These are phyloP conservation scores for Arctocebus calabarensis DNA, from an alignment of 2,797 vertebrate genomes.

Conservation along the genomic window DNA sequence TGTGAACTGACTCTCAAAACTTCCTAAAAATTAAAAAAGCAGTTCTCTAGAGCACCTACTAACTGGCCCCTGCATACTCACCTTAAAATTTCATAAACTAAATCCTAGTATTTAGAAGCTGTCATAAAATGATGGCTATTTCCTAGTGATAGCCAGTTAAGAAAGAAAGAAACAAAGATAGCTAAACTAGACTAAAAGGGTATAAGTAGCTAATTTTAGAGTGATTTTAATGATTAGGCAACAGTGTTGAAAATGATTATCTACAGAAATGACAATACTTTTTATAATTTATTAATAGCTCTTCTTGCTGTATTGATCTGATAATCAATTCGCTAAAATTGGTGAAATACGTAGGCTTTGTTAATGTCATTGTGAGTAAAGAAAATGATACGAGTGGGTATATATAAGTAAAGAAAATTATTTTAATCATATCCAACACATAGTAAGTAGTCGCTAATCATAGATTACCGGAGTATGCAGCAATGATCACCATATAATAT, in stretches of 20 bases:
- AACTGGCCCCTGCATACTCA: background rate
- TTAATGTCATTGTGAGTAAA: background rate
- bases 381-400: background rate
- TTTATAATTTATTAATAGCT: background rate
- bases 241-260: background rate
- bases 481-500: background rate
- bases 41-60: background rate
- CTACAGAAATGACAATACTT: background rate
- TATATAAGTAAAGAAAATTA: background rate
- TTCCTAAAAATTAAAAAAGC: background rate
- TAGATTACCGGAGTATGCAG: background rate
- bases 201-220: background rate
- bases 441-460: background rate
- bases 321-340: background rate
- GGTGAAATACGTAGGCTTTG: background rate
- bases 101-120: background rate
- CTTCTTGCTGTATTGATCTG: background rate
- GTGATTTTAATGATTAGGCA: background rate
- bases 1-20: background rate
- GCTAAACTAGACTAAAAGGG: background rate
- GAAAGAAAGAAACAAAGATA: constrained; percentile 13
- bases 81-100: background rate
- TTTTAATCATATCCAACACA: background rate
- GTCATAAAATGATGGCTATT: background rate
- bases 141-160: background rate